phyloP scores from a whole-genome alignment of 2,888 invertebrate species.

The Chesias legatella region DNA sequence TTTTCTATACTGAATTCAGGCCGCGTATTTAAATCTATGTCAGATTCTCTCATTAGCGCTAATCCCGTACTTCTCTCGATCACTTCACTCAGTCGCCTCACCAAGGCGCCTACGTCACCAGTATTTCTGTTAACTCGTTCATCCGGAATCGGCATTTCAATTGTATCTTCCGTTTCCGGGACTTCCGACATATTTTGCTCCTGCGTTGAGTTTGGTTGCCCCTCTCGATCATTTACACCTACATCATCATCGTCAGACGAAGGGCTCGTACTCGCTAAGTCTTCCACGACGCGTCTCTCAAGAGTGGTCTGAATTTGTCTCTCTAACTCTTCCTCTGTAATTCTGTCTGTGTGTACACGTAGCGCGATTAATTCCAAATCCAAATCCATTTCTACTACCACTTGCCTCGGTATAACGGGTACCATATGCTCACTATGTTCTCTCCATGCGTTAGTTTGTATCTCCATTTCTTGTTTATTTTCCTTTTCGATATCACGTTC shows the following conservation, averaged over 20 bases:
- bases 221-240: neutral
- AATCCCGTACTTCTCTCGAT: no score
- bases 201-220: no score
- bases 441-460: constrained; percentile 8
- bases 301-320: neutral
- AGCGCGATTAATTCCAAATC: constrained; percentile 3
- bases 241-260: neutral
- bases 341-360: neutral
- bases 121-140: no score
- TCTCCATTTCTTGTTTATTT: constrained; percentile 11
- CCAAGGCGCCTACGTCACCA: neutral
- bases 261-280: neutral
- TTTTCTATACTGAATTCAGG: constrained; percentile 10
- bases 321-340: constrained; percentile 2
- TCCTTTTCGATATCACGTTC: constrained; percentile 13
- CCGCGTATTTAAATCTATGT: constrained; percentile 13
- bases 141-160: neutral
- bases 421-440: constrained; percentile 4
- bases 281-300: constrained; percentile 6
- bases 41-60: no score
- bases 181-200: no score
- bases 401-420: constrained; percentile 3
- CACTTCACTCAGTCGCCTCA: neutral
- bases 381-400: constrained; percentile 8
- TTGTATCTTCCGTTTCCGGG: neutral